Base-by-base conservation (phyloP, 1,140 invertebrate genomes). In the Oncopodura yosiiana region DNA sequence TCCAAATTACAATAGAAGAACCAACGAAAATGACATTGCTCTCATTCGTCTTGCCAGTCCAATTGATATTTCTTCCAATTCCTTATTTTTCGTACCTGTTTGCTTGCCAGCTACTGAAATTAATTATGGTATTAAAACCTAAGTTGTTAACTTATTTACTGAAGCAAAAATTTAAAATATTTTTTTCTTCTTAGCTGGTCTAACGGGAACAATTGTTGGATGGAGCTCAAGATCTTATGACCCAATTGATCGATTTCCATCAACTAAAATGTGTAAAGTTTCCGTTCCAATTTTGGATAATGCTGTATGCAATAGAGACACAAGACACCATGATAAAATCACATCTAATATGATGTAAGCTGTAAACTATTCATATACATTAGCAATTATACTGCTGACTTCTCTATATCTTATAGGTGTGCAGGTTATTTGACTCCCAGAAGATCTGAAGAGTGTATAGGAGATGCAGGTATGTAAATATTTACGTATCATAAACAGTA, bases 21-120 rank as follows among this genome's bases (percentile, higher is more conserved):
- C 34, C 4, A 41, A 56, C 18, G 61, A 63, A 36, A 63, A 63
- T 41, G 61, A 63, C 51, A 53, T 63, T 36, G 53, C 57, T 26
- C 55, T 63, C 3, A 8, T 63, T 1, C 48, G 51, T 24, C 29
- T 63, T 14, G 19, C 12, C 14, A 16, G 46, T 19, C 39, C 50
- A 6, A 45, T 63, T 42, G 49, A 59, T 49, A 59, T 60, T 43
- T 53, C 57, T 11, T 18, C 46, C 32, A 29, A 51, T 19, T 38
- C 23, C 16, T 55, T 39, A 34, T 60, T 57, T 37, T 63, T 53
- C 23, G 55, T 57, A 6, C 61, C 61, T 0, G 48, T 39, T 4
- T 63, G 61, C 26, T 34, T 63, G 3, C 57, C 61, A 24, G 58
- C 57, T 3, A 50, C 41, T 1, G 38, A 8, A 5, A 29, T 8